phyloP scores from a whole-genome alignment of 2,113 vertebrate genomes.

The Lipophrys pholis region DNA sequence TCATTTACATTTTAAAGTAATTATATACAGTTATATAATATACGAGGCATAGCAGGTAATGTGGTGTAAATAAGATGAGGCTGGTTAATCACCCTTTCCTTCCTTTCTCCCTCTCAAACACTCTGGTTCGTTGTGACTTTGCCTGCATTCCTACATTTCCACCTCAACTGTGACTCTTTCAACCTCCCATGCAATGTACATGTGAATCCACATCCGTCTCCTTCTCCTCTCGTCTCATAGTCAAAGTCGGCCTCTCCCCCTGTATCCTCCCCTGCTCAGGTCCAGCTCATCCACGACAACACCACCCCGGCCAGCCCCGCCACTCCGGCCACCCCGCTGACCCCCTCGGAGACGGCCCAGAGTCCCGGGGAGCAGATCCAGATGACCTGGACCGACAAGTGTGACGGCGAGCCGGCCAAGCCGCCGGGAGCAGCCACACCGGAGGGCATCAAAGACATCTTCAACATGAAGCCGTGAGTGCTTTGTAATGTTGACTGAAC shows the following conservation, averaged over 20 bases:
- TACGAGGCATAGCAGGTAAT: neutral
- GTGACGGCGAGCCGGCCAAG: slow-evolving; percentile 90
- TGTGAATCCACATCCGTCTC: slow-evolving; percentile 67
- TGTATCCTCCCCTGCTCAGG: slow-evolving; percentile 85
- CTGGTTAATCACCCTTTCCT: slow-evolving; percentile 44
- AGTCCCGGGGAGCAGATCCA: slow-evolving; percentile 93
- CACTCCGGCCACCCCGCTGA: slow-evolving; percentile 89
- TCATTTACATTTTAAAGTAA: too few relatives aligned
- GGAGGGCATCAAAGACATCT: slow-evolving; percentile 96
- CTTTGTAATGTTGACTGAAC: slow-evolving; percentile 34
- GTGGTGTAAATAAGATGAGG: neutral
- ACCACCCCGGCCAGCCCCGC: slow-evolving; percentile 86
- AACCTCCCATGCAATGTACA: slow-evolving; percentile 50
- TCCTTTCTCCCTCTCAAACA: slow-evolving; percentile 58
- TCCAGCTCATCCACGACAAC: slow-evolving; percentile 96
- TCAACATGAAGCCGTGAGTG: slow-evolving; percentile 99
- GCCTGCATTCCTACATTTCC: slow-evolving; percentile 60
- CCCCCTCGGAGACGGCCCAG: slow-evolving; percentile 86
- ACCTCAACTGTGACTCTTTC: slow-evolving; percentile 56
- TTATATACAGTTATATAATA: neutral
- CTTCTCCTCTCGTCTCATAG: slow-evolving; percentile 67
- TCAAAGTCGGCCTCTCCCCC: slow-evolving; percentile 78
- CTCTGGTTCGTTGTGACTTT: slow-evolving; percentile 67
- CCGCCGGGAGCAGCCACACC: slow-evolving; percentile 90
- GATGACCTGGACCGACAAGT: slow-evolving; percentile 98